Conservation (phyloP, 2,113 vertebrate species). For the Catharus minimus region DNA sequence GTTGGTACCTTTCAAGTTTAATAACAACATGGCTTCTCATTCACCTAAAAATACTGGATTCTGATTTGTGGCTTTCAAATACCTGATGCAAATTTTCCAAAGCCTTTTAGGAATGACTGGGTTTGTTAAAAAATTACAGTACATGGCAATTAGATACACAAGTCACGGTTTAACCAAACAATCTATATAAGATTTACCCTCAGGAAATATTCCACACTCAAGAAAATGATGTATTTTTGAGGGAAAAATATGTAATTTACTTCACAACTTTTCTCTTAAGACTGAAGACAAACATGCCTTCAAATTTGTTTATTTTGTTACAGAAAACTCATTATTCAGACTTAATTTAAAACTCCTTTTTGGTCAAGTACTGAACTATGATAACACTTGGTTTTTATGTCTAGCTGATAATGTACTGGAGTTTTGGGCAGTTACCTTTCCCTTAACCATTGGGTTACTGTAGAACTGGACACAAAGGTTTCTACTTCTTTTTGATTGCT, state of each 20-base stretch:
- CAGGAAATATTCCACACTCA: background rate
- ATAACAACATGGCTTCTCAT: slow-evolving; percentile 52
- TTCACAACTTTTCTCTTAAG: background rate
- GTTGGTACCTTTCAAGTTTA: slow-evolving; percentile 45
- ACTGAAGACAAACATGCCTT: background rate
- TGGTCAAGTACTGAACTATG: background rate
- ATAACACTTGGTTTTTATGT: background rate
- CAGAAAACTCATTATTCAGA: background rate
- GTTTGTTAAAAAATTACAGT: slow-evolving; percentile 30
- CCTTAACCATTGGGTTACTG: background rate
- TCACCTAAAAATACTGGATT: slow-evolving; percentile 59
- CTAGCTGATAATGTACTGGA: background rate
- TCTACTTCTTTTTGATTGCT: background rate
- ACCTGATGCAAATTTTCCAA: slow-evolving; percentile 53
- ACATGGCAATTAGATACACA: background rate
- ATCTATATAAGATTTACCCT: background rate
- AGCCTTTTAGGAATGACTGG: slow-evolving; percentile 8
- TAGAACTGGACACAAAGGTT: background rate
- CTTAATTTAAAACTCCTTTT: background rate
- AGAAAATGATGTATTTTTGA: background rate
- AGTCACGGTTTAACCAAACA: background rate
- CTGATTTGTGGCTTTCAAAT: slow-evolving; percentile 30
- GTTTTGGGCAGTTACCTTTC: background rate
- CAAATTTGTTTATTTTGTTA: background rate
- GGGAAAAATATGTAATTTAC: background rate